Evolutionary conservation across 2,113 vertebrate species (phyloP), one percentile per base, ranked within the genome.

Genomic region (Peromyscus leucopus): DNA sequence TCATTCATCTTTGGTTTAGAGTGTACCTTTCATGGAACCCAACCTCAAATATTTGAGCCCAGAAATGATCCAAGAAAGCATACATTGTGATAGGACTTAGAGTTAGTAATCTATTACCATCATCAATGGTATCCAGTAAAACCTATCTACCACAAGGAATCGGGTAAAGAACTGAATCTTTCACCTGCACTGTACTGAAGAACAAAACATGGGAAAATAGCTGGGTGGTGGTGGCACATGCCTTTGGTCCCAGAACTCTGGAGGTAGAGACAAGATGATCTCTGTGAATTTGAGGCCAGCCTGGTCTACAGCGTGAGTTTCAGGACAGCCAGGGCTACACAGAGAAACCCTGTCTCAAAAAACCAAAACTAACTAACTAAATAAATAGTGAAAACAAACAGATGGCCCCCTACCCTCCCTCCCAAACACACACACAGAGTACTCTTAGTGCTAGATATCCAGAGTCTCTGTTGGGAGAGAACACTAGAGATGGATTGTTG

Each of bases 21-120:
- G 33, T 92, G 33, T 83, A n/a, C n/a, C 63, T 75, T 94, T 55
- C 39, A 51, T 71, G 24, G 36, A 89, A 85, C 7, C 42, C 78
- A 80, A 55, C 31, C 78, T 33, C 28, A 93, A 89, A 75, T n/a
- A 80, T 91, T 75, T 89, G 31, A 39, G 67, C 57, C 42, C n/a
- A 89, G 87, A 33, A 86, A 80, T 61, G 26, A 33, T 71, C 63
- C 78, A 78, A 89, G 87, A 89, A 78, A 96, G 51, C 71, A 83
- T 13, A 48, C n/a, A 16, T 5, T 21, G 16, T 91, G 22, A 84
- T 74, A 89, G 39, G 21, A 71, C 75, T 88, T 42, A 84, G 33
- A 74, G 33, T 75, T 69, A 42, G 67, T 78, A 33, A 88, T 48
- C 55, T 42, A 8, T 78, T 89, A 28, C 33, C 65, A 46, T n/a